Percentiles rank a stretch among this genome's conserved stretches.
Conservation (phyloP, 1,140 invertebrate genomes). For the Colletes latitarsis region DNA sequence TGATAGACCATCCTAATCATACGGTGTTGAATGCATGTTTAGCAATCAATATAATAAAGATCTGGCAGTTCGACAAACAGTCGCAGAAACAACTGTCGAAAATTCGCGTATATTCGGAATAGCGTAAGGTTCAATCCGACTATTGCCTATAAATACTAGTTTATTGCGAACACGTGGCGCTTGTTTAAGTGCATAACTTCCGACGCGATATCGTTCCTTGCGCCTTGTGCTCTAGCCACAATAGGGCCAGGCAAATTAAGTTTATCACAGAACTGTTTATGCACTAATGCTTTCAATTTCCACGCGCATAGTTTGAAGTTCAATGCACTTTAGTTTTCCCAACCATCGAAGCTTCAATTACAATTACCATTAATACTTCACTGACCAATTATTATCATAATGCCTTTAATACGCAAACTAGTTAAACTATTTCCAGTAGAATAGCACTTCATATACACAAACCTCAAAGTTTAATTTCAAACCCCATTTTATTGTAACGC, state of each 20-base stretch:
- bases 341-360: neutral
- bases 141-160: constrained; percentile 53
- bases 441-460: too few species aligned
- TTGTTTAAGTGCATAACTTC: constrained; percentile 52
- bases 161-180: constrained; percentile 51
- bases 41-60: too few species aligned
- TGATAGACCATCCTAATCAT: too few species aligned
- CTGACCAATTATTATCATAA: neutral
- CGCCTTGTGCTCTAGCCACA: neutral
- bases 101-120: neutral
- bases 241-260: constrained; percentile 11
- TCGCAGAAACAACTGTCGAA: neutral
- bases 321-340: neutral
- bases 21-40: too few species aligned
- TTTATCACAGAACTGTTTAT: constrained; percentile 6
- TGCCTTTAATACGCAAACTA: too few species aligned
- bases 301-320: neutral
- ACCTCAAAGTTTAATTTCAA: too few species aligned
- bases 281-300: neutral
- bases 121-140: neutral
- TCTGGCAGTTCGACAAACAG: too few species aligned
- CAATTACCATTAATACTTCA: neutral
- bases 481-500: too few species aligned
- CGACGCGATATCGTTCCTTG: constrained; percentile 14
- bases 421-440: too few species aligned